A percentile compares a stretch with the other conserved stretches of the same genome.
These are phyloP conservation scores for Lepidochrysops patricia DNA, from an alignment of 2,888 invertebrate species.

Conservation along the genomic window DNA sequence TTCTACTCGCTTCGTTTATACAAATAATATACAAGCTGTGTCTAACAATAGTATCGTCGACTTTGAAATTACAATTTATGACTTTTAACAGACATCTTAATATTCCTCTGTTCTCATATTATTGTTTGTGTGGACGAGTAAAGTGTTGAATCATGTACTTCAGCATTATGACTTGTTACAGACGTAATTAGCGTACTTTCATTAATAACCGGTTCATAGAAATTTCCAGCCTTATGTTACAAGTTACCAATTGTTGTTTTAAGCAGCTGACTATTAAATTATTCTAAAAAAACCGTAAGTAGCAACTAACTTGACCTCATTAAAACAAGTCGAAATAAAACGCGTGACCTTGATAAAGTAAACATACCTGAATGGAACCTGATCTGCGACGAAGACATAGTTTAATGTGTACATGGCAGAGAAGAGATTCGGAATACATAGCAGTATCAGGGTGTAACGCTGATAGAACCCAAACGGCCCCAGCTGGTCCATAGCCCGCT, in stretches of 20 bases:
- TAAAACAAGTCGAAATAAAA: not conserved
- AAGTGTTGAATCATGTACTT: not conserved
- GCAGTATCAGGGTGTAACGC: conserved; percentile 45
- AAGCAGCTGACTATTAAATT: not conserved
- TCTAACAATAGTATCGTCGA: no score
- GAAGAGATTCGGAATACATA: conserved; percentile 65
- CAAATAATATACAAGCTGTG: no score
- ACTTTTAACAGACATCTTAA: no score
- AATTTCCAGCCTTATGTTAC: not conserved
- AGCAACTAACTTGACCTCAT: not conserved
- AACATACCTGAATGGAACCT: conserved; percentile 70
- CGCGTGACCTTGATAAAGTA: not conserved
- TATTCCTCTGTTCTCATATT: not conserved
- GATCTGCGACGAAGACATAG: conserved; percentile 74
- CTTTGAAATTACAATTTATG: no score
- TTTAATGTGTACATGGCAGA: conserved; percentile 70
- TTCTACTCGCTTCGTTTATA: no score
- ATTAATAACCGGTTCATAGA: not conserved
- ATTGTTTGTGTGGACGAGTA: not conserved
- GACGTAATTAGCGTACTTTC: not conserved
- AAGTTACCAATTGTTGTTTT: not conserved
- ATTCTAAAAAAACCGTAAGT: not conserved
- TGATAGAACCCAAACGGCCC: conserved; percentile 63
- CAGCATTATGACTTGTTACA: not conserved
- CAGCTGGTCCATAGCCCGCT: conserved; percentile 47